phyloP scores from a whole-genome alignment of 2,113 vertebrate genomes.

The Amia ocellicauda region DNA sequence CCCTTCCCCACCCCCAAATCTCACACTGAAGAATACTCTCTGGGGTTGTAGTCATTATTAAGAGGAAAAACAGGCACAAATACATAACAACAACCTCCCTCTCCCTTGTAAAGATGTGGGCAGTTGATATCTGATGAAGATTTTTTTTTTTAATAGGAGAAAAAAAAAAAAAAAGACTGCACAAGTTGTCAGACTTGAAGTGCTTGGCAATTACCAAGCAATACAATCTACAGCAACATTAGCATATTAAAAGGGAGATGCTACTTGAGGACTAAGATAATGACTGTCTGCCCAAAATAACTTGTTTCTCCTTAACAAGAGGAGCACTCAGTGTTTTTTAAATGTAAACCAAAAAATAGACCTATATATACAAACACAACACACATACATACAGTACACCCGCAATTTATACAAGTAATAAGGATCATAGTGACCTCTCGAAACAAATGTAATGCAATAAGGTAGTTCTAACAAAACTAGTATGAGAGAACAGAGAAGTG shows the following conservation, averaged over 20 bases:
- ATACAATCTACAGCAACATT: conserved; percentile 57
- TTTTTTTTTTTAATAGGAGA: background rate
- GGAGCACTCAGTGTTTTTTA: conserved; percentile 30
- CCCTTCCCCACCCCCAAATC: no score
- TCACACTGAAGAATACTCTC: no score
- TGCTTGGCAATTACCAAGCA: conserved; percentile 61
- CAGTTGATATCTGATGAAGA: background rate
- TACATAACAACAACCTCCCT: background rate
- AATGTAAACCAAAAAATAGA: conserved; percentile 12
- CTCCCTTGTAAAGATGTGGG: conserved; percentile 7
- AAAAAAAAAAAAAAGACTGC: conserved; percentile 34
- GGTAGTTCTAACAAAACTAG: background rate
- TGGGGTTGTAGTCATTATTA: conserved; percentile 10
- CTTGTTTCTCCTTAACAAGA: conserved; percentile 47
- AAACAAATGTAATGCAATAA: background rate
- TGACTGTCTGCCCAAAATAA: conserved; percentile 60
- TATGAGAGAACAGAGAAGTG: background rate
- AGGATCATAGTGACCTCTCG: background rate
- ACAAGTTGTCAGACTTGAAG: conserved; percentile 51
- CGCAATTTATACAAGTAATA: background rate
- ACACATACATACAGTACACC: background rate
- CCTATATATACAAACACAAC: background rate
- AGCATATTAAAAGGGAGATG: conserved; percentile 63
- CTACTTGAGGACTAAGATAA: conserved; percentile 57
- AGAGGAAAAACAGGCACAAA: conserved; percentile 14